Percentiles rank a stretch among this genome's conserved stretches.
These are phyloP conservation scores for Lacerta bilineata DNA, from an alignment of 2,797 vertebrate genomes.

Conservation along the genomic window DNA sequence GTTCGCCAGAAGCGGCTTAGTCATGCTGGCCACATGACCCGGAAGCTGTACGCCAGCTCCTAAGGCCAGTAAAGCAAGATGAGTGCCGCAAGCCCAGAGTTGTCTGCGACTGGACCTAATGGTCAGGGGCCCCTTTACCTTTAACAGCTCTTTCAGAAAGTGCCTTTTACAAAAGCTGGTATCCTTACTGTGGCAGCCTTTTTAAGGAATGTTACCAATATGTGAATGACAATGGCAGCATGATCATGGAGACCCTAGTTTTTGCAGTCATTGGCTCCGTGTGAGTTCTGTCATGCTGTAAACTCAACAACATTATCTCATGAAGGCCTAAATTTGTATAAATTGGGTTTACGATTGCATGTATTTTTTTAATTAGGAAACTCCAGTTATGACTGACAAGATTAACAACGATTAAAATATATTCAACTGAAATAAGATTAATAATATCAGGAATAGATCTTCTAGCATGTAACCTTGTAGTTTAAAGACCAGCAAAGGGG, in stretches of 20 bases:
- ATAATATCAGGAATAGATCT: neutral
- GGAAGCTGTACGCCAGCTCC: too few relatives aligned
- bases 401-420: fast-evolving
- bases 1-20: too few relatives aligned
- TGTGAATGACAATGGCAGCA: neutral
- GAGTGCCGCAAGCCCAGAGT: too few relatives aligned
- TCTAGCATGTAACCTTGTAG: neutral
- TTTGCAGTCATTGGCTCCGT: neutral
- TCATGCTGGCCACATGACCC: too few relatives aligned
- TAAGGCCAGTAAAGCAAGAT: too few relatives aligned
- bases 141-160: neutral
- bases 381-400: neutral
- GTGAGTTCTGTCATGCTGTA: neutral
- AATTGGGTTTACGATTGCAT: neutral
- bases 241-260: neutral
- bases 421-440: neutral
- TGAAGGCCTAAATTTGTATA: neutral
- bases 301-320: neutral
- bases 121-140: too few relatives aligned
- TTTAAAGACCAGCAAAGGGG: neutral
- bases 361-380: neutral
- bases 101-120: too few relatives aligned
- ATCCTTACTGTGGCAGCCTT: neutral
- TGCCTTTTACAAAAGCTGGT: neutral
- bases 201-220: neutral